These are phyloP conservation scores for Lysandra bellargus DNA, from an alignment of 2,888 invertebrate genomes.

Conservation along the genomic window DNA sequence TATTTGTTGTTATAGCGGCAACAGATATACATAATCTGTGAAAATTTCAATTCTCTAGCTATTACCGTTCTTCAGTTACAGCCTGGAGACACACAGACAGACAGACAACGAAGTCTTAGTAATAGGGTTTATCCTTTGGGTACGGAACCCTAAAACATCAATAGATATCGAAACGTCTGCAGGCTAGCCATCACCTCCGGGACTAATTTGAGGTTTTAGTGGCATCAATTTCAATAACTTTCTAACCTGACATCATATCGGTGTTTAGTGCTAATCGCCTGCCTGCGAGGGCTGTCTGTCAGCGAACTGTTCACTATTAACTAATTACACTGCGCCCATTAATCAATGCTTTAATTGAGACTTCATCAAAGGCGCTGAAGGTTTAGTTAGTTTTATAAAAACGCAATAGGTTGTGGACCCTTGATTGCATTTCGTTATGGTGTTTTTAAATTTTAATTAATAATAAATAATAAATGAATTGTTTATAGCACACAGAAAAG, in stretches of 20 bases:
- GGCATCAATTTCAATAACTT: conserved; percentile 27
- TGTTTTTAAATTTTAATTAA: not conserved
- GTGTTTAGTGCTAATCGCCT: conserved; percentile 46
- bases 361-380: conserved; percentile 47
- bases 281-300: conserved; percentile 55
- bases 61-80: too few species aligned
- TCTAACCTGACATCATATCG: conserved; percentile 25
- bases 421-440: not conserved
- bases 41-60: too few species aligned
- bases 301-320: conserved; percentile 42
- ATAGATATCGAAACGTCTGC: not conserved
- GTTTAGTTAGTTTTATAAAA: not conserved
- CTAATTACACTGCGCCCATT: conserved; percentile 64
- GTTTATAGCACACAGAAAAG: too few species aligned
- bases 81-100: too few species aligned
- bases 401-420: not conserved
- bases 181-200: conserved; percentile 6
- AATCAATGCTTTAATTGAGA: conserved; percentile 65
- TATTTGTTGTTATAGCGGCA: too few species aligned
- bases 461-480: too few species aligned
- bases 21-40: too few species aligned
- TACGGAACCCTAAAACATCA: not conserved
- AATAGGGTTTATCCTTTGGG: too few species aligned
- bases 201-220: conserved; percentile 18
- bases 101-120: too few species aligned